These are phyloP conservation scores for Cryptus viduatorius DNA, from an alignment of 2,888 invertebrate genomes.

Conservation along the genomic window DNA sequence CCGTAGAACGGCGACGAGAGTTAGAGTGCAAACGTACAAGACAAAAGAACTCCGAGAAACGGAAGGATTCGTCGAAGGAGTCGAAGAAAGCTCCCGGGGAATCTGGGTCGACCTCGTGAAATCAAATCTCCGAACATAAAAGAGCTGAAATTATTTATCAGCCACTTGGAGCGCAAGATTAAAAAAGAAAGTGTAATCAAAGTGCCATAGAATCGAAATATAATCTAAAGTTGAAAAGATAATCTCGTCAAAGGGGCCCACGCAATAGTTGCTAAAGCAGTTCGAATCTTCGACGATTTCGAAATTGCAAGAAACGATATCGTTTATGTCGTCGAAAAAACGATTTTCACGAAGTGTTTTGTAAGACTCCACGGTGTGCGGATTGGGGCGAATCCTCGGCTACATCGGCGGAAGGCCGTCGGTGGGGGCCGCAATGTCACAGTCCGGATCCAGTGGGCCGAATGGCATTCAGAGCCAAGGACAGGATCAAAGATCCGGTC, in stretches of 20 bases:
- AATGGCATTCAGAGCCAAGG: constrained; percentile 74
- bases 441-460: constrained; percentile 78
- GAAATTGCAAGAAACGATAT: constrained; percentile 12
- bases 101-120: constrained; percentile 38
- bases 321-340: constrained; percentile 58
- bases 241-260: background rate
- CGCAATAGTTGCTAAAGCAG: constrained; percentile 11
- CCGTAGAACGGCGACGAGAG: constrained; percentile 46
- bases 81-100: constrained; percentile 31
- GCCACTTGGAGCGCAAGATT: constrained; percentile 46
- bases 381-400: constrained; percentile 83
- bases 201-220: constrained; percentile 30
- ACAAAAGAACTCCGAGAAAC: constrained; percentile 11
- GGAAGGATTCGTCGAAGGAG: constrained; percentile 33
- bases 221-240: constrained; percentile 34
- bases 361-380: constrained; percentile 83
- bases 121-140: constrained; percentile 48
- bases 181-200: constrained; percentile 59
- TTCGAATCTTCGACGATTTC: constrained; percentile 3
- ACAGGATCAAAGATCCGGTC: constrained; percentile 67
- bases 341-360: constrained; percentile 71
- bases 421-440: constrained; percentile 84
- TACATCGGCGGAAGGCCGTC: constrained; percentile 84
- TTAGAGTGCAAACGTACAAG: constrained; percentile 27
- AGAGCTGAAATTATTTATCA: constrained; percentile 53